Percentiles rank a stretch among this genome's conserved stretches.
Conservation (phyloP, 2,888 invertebrate genomes). For the Amblyjoppa fuscipennis region DNA sequence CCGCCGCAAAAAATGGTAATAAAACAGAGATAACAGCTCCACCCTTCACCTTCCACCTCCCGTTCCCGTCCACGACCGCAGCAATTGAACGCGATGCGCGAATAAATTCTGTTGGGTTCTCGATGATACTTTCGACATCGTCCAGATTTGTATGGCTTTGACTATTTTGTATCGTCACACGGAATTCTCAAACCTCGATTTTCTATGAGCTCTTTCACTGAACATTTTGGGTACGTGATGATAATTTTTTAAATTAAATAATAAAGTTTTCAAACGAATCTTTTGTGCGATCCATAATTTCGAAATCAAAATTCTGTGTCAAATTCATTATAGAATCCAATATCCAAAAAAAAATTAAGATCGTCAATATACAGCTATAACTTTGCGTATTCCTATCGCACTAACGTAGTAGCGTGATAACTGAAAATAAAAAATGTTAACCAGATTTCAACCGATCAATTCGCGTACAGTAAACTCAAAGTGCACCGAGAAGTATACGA, state of each 20-base stretch:
- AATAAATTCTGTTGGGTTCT: neutral
- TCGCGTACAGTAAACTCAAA: neutral
- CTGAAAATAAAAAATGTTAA: neutral
- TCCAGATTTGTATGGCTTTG: neutral
- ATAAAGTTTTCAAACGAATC: neutral
- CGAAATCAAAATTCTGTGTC: neutral
- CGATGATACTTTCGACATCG: conserved; percentile 19
- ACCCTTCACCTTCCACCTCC: no score
- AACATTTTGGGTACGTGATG: neutral
- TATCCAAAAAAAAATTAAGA: neutral
- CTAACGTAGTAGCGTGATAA: neutral
- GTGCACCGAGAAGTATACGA: neutral
- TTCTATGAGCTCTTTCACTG: neutral
- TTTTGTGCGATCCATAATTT: neutral
- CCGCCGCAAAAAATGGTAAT: conserved; percentile 35
- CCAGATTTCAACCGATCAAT: neutral
- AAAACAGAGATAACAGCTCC: conserved; percentile 23
- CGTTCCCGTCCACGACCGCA: no score
- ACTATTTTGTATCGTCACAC: neutral
- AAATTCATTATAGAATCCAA: neutral
- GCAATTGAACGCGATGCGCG: neutral
- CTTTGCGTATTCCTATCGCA: neutral
- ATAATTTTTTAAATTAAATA: neutral
- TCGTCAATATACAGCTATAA: neutral
- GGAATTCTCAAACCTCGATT: neutral